Evolutionary conservation across 2,888 invertebrate genomes (phyloP).

Genomic region (Cheilosia soror): DNA sequence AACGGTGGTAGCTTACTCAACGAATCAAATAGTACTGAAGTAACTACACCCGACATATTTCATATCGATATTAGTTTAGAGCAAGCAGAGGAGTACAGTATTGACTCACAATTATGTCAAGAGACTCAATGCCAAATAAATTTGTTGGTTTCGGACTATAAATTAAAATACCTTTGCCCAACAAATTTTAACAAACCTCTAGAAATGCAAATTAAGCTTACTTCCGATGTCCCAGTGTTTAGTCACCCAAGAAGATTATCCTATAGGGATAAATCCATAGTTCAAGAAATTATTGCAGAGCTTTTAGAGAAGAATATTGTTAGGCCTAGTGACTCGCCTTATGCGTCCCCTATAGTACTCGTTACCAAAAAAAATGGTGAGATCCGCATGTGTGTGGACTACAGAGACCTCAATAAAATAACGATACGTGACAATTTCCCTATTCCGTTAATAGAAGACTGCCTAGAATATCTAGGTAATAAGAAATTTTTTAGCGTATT

Average conservation of each 20-base stretch:
- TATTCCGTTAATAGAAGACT: neutral
- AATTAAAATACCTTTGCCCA: neutral
- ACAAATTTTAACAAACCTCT: neutral
- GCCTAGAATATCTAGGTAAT: too few species aligned
- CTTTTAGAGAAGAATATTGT: conserved; percentile 12
- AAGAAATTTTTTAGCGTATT: too few species aligned
- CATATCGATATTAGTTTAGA: neutral
- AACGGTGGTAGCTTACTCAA: neutral
- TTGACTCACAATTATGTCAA: neutral
- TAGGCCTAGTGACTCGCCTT: neutral
- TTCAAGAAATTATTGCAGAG: conserved; percentile 34
- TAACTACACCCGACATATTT: neutral
- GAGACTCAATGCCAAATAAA: neutral
- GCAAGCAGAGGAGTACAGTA: neutral
- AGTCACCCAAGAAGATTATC: conserved; percentile 32
- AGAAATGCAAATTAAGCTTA: too few species aligned
- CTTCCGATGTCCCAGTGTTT: conserved; percentile 5
- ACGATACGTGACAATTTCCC: conserved; percentile 2
- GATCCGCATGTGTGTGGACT: conserved; percentile 14
- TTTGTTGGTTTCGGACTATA: neutral
- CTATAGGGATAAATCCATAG: conserved; percentile 1
- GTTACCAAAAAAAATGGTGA: neutral
- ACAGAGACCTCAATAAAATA: conserved; percentile 9
- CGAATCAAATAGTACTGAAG: neutral
- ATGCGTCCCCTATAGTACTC: neutral